Base-by-base conservation (phyloP, 2,888 invertebrate species). In the Melanostoma scalare region DNA sequence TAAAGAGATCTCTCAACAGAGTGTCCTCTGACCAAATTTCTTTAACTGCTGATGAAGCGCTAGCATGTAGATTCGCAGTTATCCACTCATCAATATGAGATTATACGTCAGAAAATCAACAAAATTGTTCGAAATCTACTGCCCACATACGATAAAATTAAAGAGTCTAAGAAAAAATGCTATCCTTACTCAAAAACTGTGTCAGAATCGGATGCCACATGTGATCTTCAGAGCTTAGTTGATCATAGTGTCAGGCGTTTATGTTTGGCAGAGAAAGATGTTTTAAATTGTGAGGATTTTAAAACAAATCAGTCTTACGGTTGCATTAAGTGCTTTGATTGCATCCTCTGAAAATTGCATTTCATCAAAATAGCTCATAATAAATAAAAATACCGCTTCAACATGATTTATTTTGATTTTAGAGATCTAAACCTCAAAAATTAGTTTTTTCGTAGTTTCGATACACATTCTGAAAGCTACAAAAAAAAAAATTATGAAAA, bases 201-300 rank as follows among this genome's bases (percentile, higher is more conserved):
- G 52, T 52, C 52, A 52, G 52, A 52, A 20, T 52, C 52, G 33
- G 3, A 40, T 42, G 40, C 56, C 30, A 56, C 9, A 40, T 40
- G 38, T 56, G 56, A 56, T 56, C 52, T 56, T 40, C 38, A 56
- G 40, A 56, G 56, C 42, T 56, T 56, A 56, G 56, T 56, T 40
- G 42, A 56, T 56, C 56, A 56, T 42, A 56, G 38, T 42, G 40
- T 56, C 4, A 42, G 42, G 38, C 56, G 56, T 4, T 56, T 56
- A 56, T 56, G 40, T 56, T 56, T 38, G 40, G 30, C 20, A 6
- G n/a, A 56, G 42, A 38, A 56, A 56, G 55, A 55, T 35, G 55
- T 55, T 33, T 55, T 55, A 6, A 52, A 33, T 20, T 20, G 20
- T 20, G 20, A 20, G 1, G 52, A 52, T 8, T 52, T 33, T 52